Conservation (phyloP, 2,113 vertebrate genomes). For the Cephalopholis sonnerati region DNA sequence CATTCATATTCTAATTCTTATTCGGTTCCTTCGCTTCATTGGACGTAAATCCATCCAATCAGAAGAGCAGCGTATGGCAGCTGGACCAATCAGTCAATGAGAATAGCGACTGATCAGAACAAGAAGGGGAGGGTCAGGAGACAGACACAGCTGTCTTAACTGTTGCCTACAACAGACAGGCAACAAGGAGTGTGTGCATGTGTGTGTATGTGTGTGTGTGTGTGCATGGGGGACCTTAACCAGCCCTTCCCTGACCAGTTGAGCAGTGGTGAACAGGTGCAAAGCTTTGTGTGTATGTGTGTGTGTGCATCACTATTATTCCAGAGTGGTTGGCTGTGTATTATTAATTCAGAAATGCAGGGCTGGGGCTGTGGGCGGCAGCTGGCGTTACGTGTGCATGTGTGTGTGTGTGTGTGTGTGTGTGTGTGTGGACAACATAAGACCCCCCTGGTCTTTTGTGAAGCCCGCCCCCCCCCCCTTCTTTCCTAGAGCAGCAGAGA, state of each 20-base stretch:
- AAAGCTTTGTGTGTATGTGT: slow-evolving; percentile 71
- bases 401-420: slow-evolving; percentile 27
- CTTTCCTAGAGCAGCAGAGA: slow-evolving; percentile 51
- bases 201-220: slow-evolving; percentile 29
- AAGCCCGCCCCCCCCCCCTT: slow-evolving; percentile 34
- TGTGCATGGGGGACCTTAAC: slow-evolving; percentile 41
- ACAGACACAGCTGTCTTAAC: slow-evolving; percentile 77
- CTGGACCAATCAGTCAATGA: slow-evolving; percentile 69
- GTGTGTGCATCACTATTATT: slow-evolving; percentile 78
- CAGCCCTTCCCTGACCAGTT: slow-evolving; percentile 69
- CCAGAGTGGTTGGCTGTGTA: slow-evolving; percentile 79
- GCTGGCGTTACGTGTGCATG: slow-evolving; percentile 77
- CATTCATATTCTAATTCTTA: slow-evolving; percentile 69
- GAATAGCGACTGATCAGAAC: slow-evolving; percentile 62
- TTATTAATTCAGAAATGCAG: slow-evolving; percentile 87
- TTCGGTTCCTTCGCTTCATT: slow-evolving; percentile 37
- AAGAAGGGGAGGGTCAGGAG: slow-evolving; percentile 59
- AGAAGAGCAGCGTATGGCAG: slow-evolving; percentile 37
- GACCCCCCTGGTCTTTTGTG: slow-evolving; percentile 78
- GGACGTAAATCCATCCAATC: slow-evolving; percentile 57
- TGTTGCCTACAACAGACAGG: slow-evolving; percentile 71
- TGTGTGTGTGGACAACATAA: slow-evolving; percentile 61
- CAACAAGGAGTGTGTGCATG: slow-evolving; percentile 41
- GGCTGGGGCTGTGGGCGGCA: slow-evolving; percentile 78
- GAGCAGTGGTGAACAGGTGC: slow-evolving; percentile 83